A percentile compares a stretch with the other conserved stretches of the same genome.
These are phyloP conservation scores for Oxyura jamaicensis DNA, from an alignment of 2,113 vertebrate genomes.

Conservation along the genomic window DNA sequence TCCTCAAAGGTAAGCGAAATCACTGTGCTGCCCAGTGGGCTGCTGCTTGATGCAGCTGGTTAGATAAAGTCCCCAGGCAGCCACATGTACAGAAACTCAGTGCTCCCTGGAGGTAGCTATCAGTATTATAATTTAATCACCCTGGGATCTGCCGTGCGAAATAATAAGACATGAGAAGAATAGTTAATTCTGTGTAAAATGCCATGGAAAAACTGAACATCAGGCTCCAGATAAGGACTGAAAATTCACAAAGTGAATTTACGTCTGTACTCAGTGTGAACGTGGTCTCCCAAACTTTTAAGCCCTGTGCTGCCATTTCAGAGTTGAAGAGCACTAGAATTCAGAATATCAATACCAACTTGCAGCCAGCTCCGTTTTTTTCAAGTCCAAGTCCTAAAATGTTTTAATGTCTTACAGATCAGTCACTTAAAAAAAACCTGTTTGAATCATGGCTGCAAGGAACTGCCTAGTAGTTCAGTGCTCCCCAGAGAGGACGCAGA, in stretches of 20 bases:
- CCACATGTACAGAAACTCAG: background rate
- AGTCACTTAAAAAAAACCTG: background rate
- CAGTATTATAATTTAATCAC: background rate
- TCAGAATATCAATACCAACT: background rate
- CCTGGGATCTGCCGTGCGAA: background rate
- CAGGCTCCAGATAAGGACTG: background rate
- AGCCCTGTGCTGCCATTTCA: background rate
- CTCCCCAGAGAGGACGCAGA: background rate
- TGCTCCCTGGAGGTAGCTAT: background rate
- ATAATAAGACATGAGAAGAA: background rate
- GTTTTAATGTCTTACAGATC: background rate
- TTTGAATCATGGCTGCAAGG: background rate
- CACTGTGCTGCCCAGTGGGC: background rate
- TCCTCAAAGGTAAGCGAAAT: background rate
- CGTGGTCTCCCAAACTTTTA: background rate
- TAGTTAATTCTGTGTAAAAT: constrained; percentile 35
- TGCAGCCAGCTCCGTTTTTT: background rate
- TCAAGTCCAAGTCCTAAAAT: background rate
- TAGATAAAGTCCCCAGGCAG: background rate
- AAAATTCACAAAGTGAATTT: background rate
- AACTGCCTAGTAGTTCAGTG: background rate
- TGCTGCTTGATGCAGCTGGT: background rate
- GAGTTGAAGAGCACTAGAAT: background rate
- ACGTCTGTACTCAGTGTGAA: background rate
- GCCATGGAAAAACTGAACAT: background rate